These are phyloP conservation scores for Pheosia gnoma DNA, from an alignment of 2,888 invertebrate species.

Conservation along the genomic window DNA sequence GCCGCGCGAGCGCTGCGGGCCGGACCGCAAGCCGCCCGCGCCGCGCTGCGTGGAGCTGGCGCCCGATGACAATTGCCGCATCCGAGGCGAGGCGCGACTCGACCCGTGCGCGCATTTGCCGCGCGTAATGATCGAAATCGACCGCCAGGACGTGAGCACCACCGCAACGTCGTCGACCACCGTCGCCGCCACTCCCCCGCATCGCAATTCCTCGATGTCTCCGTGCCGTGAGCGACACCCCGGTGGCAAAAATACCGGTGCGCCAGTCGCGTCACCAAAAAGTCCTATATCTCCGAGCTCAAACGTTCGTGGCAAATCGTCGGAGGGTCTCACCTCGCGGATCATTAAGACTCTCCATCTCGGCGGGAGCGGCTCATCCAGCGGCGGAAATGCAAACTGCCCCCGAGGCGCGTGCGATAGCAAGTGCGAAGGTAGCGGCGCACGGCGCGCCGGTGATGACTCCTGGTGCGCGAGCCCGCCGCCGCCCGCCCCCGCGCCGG, in stretches of 20 bases:
- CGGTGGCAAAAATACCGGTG: background rate
- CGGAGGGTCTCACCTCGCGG: slow-evolving; percentile 18
- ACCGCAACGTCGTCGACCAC: background rate
- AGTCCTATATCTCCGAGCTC: background rate
- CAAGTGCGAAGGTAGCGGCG: background rate
- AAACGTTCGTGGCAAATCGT: background rate
- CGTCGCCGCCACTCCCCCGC: background rate
- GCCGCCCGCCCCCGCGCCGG: slow-evolving; percentile 17
- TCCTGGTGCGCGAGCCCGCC: slow-evolving; percentile 15
- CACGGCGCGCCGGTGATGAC: background rate
- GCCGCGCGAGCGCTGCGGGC: slow-evolving; percentile 25
- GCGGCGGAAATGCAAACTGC: background rate
- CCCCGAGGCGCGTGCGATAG: background rate
- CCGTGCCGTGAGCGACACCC: no score
- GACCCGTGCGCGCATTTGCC: slow-evolving; percentile 61
- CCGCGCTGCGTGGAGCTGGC: slow-evolving; percentile 39
- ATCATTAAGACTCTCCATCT: slow-evolving; percentile 32
- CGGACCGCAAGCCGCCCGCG: slow-evolving; percentile 41
- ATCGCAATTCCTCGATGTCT: background rate
- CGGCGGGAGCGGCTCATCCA: slow-evolving; percentile 10
- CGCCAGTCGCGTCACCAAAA: background rate
- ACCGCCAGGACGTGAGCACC: slow-evolving; percentile 34
- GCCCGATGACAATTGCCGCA: slow-evolving; percentile 46
- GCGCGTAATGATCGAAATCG: slow-evolving; percentile 50
- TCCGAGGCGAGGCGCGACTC: slow-evolving; percentile 17